A percentile compares a stretch with the other conserved stretches of the same genome.
Conservation (phyloP, 2,888 invertebrate genomes). For the Trilocha varians region DNA sequence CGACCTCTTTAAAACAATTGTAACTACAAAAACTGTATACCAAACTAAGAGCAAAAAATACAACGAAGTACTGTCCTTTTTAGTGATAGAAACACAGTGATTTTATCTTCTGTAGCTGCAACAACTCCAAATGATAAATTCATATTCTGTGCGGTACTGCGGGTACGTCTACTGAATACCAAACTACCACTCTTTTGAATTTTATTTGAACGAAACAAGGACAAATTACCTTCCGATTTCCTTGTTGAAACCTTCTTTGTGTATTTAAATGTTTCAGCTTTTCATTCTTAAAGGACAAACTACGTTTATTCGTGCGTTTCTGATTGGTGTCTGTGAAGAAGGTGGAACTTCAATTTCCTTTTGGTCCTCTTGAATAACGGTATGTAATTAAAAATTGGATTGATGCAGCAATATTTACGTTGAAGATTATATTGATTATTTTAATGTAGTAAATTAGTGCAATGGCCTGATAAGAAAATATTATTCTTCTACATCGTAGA, state of each 20-base stretch:
- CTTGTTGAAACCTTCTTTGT: not conserved
- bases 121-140: constrained; percentile 4
- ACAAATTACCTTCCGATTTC: constrained; percentile 7
- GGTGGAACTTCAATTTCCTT: too few relatives aligned
- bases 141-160: not conserved
- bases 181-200: not conserved
- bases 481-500: too few relatives aligned
- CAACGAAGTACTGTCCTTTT: not conserved
- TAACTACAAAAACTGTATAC: too few relatives aligned
- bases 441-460: too few relatives aligned
- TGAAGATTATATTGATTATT: too few relatives aligned
- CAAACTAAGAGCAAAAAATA: too few relatives aligned
- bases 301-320: not conserved
- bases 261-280: not conserved
- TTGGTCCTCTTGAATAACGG: too few relatives aligned
- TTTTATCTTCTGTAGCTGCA: constrained; percentile 17
- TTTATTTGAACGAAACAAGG: constrained; percentile 2
- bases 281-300: not conserved
- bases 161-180: constrained; percentile 4
- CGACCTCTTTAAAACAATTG: too few relatives aligned
- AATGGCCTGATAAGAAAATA: too few relatives aligned
- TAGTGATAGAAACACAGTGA: not conserved
- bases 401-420: too few relatives aligned
- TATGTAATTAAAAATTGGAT: too few relatives aligned
- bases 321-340: not conserved